Percentiles rank a stretch among this genome's conserved stretches.
Conservation (phyloP, 2,113 vertebrate genomes). For the Oriolus oriolus region DNA sequence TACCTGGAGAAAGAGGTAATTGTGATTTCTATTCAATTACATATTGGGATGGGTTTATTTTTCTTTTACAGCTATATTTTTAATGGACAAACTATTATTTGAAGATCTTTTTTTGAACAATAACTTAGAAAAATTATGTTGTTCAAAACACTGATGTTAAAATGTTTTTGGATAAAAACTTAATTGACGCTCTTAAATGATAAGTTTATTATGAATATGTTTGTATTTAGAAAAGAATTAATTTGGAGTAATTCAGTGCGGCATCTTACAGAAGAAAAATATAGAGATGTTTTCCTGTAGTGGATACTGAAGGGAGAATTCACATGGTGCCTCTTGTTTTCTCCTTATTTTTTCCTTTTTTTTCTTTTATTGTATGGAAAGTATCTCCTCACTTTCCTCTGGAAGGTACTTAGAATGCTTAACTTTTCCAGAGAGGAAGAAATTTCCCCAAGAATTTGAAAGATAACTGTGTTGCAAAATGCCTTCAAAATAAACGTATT, state of each 20-base stretch:
- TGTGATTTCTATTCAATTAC: not conserved
- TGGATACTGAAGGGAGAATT: not conserved
- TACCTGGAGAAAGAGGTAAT: constrained; percentile 97
- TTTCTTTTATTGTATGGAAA: not conserved
- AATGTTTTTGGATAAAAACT: not conserved
- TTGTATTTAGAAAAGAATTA: not conserved
- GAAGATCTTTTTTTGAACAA: not conserved
- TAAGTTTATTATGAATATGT: not conserved
- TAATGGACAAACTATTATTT: not conserved
- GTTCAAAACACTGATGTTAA: not conserved
- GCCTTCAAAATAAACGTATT: not conserved
- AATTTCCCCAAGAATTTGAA: not conserved
- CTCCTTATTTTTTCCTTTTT: not conserved
- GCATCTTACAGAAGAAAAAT: not conserved
- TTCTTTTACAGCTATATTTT: not conserved
- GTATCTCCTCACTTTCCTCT: not conserved
- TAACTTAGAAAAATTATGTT: not conserved
- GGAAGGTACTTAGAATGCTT: not conserved
- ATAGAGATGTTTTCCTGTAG: not conserved
- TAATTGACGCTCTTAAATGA: not conserved
- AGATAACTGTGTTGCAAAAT: not conserved
- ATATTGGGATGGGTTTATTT: not conserved
- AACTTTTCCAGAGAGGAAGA: not conserved
- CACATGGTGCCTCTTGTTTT: not conserved
- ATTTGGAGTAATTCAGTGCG: not conserved